These are phyloP conservation scores for Mesorhabditis spiculigera DNA, from an alignment of 2,888 invertebrate species.

Conservation along the genomic window DNA sequence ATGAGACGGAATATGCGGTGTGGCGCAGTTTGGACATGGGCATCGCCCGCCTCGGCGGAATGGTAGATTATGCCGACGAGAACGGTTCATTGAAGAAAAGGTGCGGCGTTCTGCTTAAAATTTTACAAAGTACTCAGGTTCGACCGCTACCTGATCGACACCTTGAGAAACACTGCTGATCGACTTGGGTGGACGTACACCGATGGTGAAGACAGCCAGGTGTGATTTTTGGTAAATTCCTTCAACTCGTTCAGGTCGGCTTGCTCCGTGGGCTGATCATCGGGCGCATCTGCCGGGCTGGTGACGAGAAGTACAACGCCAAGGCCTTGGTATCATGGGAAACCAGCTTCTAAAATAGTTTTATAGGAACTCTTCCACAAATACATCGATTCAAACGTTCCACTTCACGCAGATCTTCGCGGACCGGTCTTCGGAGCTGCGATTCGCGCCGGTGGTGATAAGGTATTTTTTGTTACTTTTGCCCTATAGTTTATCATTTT, in stretches of 20 bases:
- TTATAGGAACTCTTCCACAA: not conserved
- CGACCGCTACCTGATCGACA: slow-evolving; percentile 17
- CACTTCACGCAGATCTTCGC: not conserved
- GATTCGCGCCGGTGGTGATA: slow-evolving; percentile 33
- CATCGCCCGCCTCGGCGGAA: slow-evolving; percentile 24
- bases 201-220: not conserved
- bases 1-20: slow-evolving; percentile 85
- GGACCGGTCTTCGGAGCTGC: slow-evolving; percentile 35
- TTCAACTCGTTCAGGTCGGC: slow-evolving; percentile 16
- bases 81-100: slow-evolving; percentile 20
- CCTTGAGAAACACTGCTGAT: slow-evolving; percentile 12
- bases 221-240: not conserved
- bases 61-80: slow-evolving; percentile 22
- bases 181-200: not conserved
- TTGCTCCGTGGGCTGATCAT: slow-evolving; percentile 38
- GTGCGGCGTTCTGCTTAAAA: slow-evolving; percentile 8
- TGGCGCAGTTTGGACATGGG: slow-evolving; percentile 69
- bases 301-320: slow-evolving; percentile 45
- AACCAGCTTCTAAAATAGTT: slow-evolving; percentile 34
- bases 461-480: slow-evolving; percentile 7
- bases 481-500: not conserved
- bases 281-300: slow-evolving; percentile 39
- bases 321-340: slow-evolving; percentile 36
- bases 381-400: not conserved
- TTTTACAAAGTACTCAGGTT: slow-evolving; percentile 13